Percentiles rank a stretch among this genome's conserved stretches.
Conservation (phyloP, 2,797 vertebrate species). For the Helicolenus hilgendorfi region DNA sequence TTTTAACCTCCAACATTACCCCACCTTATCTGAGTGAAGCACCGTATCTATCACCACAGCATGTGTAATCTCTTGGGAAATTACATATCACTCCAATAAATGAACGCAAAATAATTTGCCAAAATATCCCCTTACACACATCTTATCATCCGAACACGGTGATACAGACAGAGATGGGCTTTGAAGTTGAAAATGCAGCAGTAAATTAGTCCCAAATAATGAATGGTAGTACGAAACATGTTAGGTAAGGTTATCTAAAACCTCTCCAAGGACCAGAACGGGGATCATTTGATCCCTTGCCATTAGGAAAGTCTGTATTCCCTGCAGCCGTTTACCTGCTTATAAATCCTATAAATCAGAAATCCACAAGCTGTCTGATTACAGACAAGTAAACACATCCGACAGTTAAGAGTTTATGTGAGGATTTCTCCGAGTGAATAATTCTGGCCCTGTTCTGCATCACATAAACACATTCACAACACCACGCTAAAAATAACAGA, state of each 20-base stretch:
- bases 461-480: conserved; percentile 26
- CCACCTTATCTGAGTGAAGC: conserved; percentile 36
- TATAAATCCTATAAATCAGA: conserved; percentile 73
- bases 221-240: conserved; percentile 44
- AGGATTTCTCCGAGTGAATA: conserved; percentile 3
- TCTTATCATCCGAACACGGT: conserved; percentile 33
- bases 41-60: conserved; percentile 25
- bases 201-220: conserved; percentile 43
- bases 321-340: conserved; percentile 58
- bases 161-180: conserved; percentile 34
- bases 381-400: neutral
- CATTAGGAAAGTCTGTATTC: conserved; percentile 59
- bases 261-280: conserved; percentile 25
- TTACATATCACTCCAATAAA: conserved; percentile 41
- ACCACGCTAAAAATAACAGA: neutral
- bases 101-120: conserved; percentile 53
- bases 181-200: conserved; percentile 53
- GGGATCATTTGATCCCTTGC: conserved; percentile 48
- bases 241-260: conserved; percentile 56
- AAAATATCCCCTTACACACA: conserved; percentile 49
- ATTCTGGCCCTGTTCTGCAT: conserved; percentile 16
- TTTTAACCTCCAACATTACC: conserved; percentile 51
- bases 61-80: conserved; percentile 59
- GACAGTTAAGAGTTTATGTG: neutral
- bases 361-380: conserved; percentile 24